A percentile compares a stretch with the other conserved stretches of the same genome.
Evolutionary conservation across 2,888 invertebrate species (phyloP).

Genomic region (Thymelicus acteon): DNA sequence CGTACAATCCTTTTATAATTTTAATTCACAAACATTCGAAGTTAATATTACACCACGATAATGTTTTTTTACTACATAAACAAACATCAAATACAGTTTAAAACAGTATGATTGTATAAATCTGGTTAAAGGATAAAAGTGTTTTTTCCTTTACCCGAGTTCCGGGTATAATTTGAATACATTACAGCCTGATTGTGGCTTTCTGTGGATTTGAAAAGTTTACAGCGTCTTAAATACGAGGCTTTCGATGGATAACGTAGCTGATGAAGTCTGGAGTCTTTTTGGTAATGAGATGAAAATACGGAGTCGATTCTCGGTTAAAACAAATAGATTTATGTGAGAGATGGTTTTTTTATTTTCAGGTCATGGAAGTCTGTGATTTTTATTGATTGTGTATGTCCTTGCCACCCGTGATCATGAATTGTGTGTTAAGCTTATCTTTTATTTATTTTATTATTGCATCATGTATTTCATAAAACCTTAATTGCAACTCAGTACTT

Average conservation of each 20-base stretch:
- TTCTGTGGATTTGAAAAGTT: slow-evolving; percentile 43
- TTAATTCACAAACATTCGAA: neutral
- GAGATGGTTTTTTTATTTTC: too few relatives aligned
- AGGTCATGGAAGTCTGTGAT: too few relatives aligned
- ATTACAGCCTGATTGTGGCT: slow-evolving; percentile 59
- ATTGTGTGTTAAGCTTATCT: too few relatives aligned
- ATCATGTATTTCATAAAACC: too few relatives aligned
- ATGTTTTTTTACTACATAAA: neutral
- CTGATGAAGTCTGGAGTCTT: neutral
- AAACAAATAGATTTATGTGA: too few relatives aligned
- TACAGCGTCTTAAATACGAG: neutral
- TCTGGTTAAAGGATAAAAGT: slow-evolving; percentile 15
- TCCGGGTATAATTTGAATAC: slow-evolving; percentile 60
- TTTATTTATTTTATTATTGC: too few relatives aligned
- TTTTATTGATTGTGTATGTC: too few relatives aligned
- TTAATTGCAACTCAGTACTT: too few relatives aligned
- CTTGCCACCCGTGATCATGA: too few relatives aligned
- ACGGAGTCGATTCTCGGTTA: neutral
- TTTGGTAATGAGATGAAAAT: neutral
- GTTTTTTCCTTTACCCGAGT: slow-evolving; percentile 15
- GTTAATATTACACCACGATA: neutral
- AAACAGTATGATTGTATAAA: neutral
- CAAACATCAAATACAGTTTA: neutral
- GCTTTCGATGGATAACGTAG: neutral
- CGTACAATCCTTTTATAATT: too few relatives aligned